Evolutionary conservation across 2,797 vertebrate genomes (phyloP).

Genomic region (Chelon labrosus): DNA sequence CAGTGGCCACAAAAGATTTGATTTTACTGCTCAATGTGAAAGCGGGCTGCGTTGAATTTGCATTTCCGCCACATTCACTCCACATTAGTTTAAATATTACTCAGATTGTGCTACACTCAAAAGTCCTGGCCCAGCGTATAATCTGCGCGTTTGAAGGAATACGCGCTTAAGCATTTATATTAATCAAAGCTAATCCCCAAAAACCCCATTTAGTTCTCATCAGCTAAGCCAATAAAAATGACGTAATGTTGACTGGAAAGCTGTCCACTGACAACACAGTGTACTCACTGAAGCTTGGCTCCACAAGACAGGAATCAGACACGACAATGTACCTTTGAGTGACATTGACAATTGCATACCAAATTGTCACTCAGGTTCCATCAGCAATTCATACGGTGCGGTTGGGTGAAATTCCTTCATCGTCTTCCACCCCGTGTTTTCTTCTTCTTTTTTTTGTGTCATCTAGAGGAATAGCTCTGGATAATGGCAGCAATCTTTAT

Average conservation of each 20-base stretch:
- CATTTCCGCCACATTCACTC: constrained; percentile 59
- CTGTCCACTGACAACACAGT: constrained; percentile 30
- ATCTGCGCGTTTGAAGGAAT: constrained; percentile 5
- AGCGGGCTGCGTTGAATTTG: constrained; percentile 51
- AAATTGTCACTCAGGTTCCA: constrained; percentile 82
- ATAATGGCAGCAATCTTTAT: constrained; percentile 85
- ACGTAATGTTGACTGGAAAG: constrained; percentile 40
- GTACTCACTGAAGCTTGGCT: constrained; percentile 37
- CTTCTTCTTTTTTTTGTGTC: constrained; percentile 59
- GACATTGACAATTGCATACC: constrained; percentile 80
- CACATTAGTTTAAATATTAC: constrained; percentile 59
- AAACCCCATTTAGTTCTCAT: constrained; percentile 24
- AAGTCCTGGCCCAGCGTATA: constrained; percentile 29
- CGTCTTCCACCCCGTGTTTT: constrained; percentile 57
- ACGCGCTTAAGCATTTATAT: constrained; percentile 26
- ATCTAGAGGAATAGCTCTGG: constrained; percentile 77
- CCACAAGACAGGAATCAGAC: constrained; percentile 54
- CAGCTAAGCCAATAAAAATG: constrained; percentile 20
- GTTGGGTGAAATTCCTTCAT: constrained; percentile 77
- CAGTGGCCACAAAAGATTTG: constrained; percentile 67
- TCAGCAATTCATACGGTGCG: constrained; percentile 76
- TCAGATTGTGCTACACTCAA: constrained; percentile 36
- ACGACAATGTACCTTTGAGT: constrained; percentile 72
- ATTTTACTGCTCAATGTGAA: constrained; percentile 56
- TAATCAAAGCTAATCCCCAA: constrained; percentile 26